Conservation (phyloP, 1,140 invertebrate genomes). For the Batillaria attramentaria region DNA sequence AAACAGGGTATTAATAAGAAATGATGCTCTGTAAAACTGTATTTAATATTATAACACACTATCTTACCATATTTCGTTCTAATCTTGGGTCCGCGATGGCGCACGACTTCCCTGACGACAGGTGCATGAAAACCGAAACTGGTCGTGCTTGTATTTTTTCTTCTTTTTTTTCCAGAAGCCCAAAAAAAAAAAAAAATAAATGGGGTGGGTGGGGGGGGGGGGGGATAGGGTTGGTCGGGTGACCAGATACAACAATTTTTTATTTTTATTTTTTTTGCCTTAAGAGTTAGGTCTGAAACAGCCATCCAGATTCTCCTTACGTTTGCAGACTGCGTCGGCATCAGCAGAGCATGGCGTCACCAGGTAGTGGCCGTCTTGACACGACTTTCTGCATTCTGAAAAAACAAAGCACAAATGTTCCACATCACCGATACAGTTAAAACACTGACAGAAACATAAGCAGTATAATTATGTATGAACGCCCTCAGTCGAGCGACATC, state of each 20-base stretch:
- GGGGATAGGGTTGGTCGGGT: neutral
- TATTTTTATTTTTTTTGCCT: neutral
- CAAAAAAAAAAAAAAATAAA: too few relatives aligned
- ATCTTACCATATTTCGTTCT: too few relatives aligned
- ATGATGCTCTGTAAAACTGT: too few relatives aligned
- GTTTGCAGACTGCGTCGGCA: constrained; percentile 55
- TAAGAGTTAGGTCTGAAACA: neutral
- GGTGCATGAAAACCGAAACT: too few relatives aligned
- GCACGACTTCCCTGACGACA: too few relatives aligned
- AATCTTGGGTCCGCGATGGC: too few relatives aligned
- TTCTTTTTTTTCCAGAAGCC: too few relatives aligned
- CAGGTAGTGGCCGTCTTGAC: constrained; percentile 55
- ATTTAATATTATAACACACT: too few relatives aligned
- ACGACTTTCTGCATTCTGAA: constrained; percentile 53
- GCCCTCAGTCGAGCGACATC: neutral
- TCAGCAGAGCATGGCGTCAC: constrained; percentile 46
- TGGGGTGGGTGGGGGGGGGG: too few relatives aligned
- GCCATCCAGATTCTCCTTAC: constrained; percentile 47
- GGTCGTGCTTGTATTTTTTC: too few relatives aligned
- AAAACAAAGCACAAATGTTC: constrained; percentile 23
- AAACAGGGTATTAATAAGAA: too few relatives aligned
- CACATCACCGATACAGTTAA: neutral
- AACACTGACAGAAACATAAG: neutral
- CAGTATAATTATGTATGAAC: too few relatives aligned
- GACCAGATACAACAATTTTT: neutral